These are phyloP conservation scores for Myrmecophaga tridactyla DNA, from an alignment of 2,113 vertebrate genomes.

Conservation along the genomic window DNA sequence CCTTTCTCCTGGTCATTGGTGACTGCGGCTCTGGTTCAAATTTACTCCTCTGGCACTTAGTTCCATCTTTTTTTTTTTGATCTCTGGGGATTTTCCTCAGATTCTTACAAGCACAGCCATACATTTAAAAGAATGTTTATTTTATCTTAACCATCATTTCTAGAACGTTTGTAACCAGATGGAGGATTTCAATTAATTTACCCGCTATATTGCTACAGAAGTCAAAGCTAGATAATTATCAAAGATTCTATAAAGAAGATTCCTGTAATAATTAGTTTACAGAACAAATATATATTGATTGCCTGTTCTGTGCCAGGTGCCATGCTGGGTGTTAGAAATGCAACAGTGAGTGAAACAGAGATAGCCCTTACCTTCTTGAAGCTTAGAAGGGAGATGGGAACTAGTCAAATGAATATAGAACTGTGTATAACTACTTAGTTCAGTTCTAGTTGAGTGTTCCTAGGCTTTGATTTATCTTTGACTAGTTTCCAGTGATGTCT, in stretches of 20 bases:
- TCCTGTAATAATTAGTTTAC: neutral
- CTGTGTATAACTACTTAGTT: neutral
- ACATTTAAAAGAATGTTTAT: neutral
- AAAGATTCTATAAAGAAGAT: neutral
- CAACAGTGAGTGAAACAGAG: neutral
- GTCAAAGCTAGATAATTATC: neutral
- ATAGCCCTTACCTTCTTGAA: neutral
- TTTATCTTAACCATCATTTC: neutral
- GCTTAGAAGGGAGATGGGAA: neutral
- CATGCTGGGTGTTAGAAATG: neutral
- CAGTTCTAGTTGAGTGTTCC: neutral
- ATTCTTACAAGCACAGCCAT: neutral
- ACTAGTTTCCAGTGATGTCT: neutral
- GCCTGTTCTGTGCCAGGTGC: no score
- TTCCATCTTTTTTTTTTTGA: neutral
- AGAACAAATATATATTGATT: neutral
- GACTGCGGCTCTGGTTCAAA: neutral
- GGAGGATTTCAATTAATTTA: neutral
- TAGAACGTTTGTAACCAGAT: neutral
- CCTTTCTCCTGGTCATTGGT: neutral
- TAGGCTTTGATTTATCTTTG: neutral
- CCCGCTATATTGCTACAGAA: neutral
- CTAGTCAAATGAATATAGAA: neutral
- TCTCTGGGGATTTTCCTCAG: neutral
- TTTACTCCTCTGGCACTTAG: neutral